Conservation (phyloP, 2,113 vertebrate genomes). For the Mellivora capensis region DNA sequence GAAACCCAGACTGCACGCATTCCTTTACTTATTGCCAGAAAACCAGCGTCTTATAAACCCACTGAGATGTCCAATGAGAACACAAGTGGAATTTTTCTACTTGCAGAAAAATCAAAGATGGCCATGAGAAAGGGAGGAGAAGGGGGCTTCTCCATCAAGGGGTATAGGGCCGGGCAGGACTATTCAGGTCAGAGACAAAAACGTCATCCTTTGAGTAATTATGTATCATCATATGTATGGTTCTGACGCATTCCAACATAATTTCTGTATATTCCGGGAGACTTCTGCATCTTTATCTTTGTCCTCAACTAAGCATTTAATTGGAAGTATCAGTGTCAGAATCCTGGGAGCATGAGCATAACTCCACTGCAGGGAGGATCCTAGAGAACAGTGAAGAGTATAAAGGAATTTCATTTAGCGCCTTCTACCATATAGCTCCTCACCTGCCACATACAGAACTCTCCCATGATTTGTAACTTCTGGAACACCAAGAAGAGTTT, state of each 20-base stretch:
- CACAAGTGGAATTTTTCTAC: neutral
- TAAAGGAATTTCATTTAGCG: neutral
- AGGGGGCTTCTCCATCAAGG: neutral
- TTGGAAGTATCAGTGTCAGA: neutral
- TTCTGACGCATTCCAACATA: neutral
- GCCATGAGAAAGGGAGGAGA: neutral
- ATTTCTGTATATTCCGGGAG: neutral
- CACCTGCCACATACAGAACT: neutral
- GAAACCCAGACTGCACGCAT: neutral
- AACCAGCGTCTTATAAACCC: neutral
- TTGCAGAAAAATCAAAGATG: neutral
- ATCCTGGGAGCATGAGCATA: neutral
- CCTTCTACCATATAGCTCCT: neutral
- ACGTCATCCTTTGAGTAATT: neutral
- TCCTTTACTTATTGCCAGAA: neutral
- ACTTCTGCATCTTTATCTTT: neutral
- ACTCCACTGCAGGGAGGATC: neutral
- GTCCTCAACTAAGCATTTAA: neutral
- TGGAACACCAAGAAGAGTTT: neutral
- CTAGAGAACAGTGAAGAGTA: neutral
- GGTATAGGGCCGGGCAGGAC: neutral
- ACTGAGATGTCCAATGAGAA: neutral
- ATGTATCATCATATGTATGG: neutral
- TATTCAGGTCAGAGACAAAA: neutral
- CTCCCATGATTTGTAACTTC: neutral